phyloP scores from a whole-genome alignment of 1,140 invertebrate genomes.

The Cydia fagiglandana region DNA sequence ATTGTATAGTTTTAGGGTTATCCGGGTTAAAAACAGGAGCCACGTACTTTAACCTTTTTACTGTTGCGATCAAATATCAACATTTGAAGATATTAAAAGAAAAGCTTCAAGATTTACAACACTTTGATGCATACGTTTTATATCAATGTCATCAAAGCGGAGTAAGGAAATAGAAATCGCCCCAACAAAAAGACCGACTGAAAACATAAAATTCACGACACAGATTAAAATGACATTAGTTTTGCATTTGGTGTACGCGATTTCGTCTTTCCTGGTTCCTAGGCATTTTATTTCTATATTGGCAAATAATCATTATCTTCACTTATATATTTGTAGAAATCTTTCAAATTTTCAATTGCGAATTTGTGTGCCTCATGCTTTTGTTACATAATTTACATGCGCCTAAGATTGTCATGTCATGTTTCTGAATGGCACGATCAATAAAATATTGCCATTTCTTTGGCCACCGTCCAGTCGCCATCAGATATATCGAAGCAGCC shows the following conservation, averaged over 20 bases:
- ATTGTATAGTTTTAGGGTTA: too few relatives aligned
- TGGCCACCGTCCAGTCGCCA: too few relatives aligned
- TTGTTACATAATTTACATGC: too few relatives aligned
- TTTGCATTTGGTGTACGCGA: background rate
- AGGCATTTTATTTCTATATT: background rate
- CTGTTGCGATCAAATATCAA: background rate
- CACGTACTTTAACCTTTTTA: background rate
- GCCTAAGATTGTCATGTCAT: too few relatives aligned
- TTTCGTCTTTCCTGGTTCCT: background rate
- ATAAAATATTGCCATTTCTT: too few relatives aligned
- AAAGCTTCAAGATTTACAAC: conserved; percentile 10
- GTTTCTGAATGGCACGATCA: too few relatives aligned
- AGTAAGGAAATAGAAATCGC: conserved; percentile 11
- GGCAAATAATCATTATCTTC: background rate
- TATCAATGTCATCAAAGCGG: background rate
- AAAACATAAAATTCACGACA: conserved; percentile 14
- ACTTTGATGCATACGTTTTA: conserved; percentile 6
- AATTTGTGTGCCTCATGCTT: too few relatives aligned
- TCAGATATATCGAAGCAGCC: too few relatives aligned
- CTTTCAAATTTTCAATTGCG: background rate
- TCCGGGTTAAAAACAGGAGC: background rate
- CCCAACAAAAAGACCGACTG: conserved; percentile 26
- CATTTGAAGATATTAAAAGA: background rate
- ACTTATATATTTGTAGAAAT: background rate
- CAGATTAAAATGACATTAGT: background rate